phyloP scores from a whole-genome alignment of 1,140 invertebrate species.

The Ylistrum balloti region DNA sequence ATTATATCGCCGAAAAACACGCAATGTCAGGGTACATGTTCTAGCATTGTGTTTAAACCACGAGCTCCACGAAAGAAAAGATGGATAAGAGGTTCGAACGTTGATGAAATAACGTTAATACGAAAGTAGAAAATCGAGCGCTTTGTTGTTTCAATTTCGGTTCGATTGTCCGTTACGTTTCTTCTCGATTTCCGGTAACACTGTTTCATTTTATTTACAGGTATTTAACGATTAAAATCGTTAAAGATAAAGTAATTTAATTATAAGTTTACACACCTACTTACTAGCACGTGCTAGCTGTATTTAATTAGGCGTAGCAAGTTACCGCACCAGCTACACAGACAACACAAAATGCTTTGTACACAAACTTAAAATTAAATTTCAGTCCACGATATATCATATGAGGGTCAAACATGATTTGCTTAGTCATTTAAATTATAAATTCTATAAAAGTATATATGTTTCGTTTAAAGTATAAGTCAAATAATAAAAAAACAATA shows the following conservation, averaged over 20 bases:
- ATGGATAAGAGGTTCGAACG: too few relatives aligned
- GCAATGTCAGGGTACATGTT: background rate
- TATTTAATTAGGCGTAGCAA: background rate
- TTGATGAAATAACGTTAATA: too few relatives aligned
- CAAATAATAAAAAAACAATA: background rate
- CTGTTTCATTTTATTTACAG: background rate
- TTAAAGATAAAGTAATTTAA: background rate
- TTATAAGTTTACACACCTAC: background rate
- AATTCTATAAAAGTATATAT: background rate
- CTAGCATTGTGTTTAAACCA: too few relatives aligned
- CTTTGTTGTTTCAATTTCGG: too few relatives aligned
- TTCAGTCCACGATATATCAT: background rate
- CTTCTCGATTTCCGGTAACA: background rate
- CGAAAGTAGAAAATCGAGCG: too few relatives aligned
- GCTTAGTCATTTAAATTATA: background rate
- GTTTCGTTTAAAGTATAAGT: background rate
- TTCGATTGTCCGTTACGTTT: too few relatives aligned
- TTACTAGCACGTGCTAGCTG: background rate
- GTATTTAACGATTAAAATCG: background rate
- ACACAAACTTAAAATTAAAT: background rate
- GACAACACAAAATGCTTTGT: constrained; percentile 19
- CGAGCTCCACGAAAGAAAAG: too few relatives aligned
- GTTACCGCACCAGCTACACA: background rate
- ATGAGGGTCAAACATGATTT: background rate
- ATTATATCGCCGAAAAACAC: background rate